Conservation (phyloP, 2,113 vertebrate genomes). For the Brevimyrus niger region DNA sequence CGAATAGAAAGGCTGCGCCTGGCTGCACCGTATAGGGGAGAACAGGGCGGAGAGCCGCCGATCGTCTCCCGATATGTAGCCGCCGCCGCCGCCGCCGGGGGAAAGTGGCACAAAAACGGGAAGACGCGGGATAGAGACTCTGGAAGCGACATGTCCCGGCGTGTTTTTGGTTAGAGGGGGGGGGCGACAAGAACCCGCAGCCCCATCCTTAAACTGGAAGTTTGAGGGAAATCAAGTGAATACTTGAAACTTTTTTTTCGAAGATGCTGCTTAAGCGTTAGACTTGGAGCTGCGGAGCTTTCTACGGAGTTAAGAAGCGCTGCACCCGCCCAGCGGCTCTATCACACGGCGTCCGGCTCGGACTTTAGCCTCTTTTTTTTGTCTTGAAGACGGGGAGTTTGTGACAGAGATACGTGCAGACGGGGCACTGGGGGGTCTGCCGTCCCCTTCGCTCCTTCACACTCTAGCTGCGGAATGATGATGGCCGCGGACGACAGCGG, state of each 20-base stretch:
- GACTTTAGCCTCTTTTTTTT: background rate
- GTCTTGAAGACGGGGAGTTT: background rate
- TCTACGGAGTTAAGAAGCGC: background rate
- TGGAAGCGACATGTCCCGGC: background rate
- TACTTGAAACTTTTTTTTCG: conserved; percentile 56
- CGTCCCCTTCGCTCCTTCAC: background rate
- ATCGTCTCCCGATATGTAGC: conserved; percentile 52
- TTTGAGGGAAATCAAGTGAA: conserved; percentile 52
- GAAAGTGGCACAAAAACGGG: conserved; percentile 37
- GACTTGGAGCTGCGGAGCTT: background rate
- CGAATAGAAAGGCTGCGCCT: conserved; percentile 12
- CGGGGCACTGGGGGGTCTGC: background rate
- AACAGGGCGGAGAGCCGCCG: background rate
- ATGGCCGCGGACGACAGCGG: conserved; percentile 80
- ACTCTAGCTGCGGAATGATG: conserved; percentile 47
- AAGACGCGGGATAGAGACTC: conserved; percentile 17
- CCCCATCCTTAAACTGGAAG: background rate
- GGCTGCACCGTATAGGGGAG: conserved; percentile 24
- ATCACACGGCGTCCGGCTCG: background rate
- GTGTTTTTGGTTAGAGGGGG: background rate
- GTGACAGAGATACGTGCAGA: background rate
- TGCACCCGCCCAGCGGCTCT: background rate
- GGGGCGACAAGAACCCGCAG: background rate
- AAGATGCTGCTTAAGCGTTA: conserved; percentile 37
- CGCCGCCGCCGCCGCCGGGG: conserved; percentile 23